phyloP scores from a whole-genome alignment of 2,888 invertebrate genomes.

The Pelosia muscerda region DNA sequence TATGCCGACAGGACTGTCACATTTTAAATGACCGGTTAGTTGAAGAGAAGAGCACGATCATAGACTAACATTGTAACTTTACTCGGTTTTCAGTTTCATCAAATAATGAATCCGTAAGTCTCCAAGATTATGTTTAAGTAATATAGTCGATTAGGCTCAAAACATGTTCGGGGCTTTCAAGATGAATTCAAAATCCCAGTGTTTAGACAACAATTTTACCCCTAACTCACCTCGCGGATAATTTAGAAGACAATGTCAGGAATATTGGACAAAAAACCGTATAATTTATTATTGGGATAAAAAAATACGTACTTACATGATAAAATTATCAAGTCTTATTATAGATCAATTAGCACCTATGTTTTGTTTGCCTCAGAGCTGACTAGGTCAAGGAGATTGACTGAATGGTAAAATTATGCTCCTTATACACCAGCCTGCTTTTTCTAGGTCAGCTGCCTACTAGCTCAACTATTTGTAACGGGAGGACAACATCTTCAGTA shows the following conservation, averaged over 20 bases:
- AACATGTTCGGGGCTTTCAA: not conserved
- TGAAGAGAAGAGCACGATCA: constrained; percentile 8
- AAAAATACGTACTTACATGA: not conserved
- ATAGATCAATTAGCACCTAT: constrained; percentile 52
- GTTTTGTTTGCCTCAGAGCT: constrained; percentile 44
- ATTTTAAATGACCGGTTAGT: constrained; percentile 14
- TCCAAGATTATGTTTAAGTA: constrained; percentile 9
- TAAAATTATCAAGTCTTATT: constrained; percentile 32
- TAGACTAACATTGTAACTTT: constrained; percentile 11
- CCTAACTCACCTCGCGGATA: not conserved
- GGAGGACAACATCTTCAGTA: constrained; percentile 61
- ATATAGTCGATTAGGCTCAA: constrained; percentile 6
- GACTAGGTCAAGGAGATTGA: constrained; percentile 62
- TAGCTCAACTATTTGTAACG: constrained; percentile 57
- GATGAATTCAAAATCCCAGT: not conserved
- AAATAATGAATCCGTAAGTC: not conserved
- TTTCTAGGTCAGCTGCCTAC: constrained; percentile 59
- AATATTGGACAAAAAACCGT: not conserved
- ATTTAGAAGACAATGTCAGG: not conserved
- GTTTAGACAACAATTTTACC: not conserved
- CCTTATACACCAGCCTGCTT: constrained; percentile 49
- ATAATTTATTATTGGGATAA: not conserved
- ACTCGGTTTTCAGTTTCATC: constrained; percentile 1
- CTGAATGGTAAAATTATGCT: constrained; percentile 54
- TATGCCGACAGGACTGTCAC: not conserved